A percentile compares a stretch with the other conserved stretches of the same genome.
These are phyloP conservation scores for Lepidurus couesii DNA, from an alignment of 1,140 invertebrate genomes.

Conservation along the genomic window DNA sequence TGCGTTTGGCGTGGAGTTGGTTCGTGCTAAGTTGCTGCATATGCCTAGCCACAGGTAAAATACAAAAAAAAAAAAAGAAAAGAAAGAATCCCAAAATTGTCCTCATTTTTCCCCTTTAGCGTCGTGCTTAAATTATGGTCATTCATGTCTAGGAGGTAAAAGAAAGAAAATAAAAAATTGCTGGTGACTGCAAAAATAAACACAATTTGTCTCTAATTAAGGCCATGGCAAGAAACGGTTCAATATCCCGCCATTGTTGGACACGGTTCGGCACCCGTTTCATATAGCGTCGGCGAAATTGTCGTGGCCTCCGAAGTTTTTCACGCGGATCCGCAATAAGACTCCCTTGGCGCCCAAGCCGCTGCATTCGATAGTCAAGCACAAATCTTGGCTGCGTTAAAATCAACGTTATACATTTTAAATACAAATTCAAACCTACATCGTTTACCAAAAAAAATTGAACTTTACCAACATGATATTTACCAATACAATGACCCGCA, in stretches of 20 bases:
- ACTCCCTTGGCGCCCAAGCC: not conserved
- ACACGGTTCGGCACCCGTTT: not conserved
- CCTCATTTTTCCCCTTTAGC: not conserved
- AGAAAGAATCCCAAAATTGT: not conserved
- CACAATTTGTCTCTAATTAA: not conserved
- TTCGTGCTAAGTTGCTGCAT: slow-evolving; percentile 3
- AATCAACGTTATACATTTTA: not conserved
- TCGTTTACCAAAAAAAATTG: not conserved
- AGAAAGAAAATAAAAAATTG: not conserved
- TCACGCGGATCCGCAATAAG: slow-evolving; percentile 9
- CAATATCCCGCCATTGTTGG: not conserved
- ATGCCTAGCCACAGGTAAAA: slow-evolving; percentile 5
- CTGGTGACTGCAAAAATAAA: not conserved
- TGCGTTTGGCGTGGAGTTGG: slow-evolving; percentile 3
- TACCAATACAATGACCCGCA: not conserved
- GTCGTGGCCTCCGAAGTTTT: not conserved
- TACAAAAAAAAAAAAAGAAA: not conserved
- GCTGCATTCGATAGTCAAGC: not conserved
- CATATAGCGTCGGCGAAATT: not conserved
- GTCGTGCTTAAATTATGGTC: slow-evolving; percentile 1
- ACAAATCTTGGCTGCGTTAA: not conserved
- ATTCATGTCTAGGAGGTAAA: slow-evolving; percentile 3
- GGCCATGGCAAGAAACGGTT: slow-evolving; percentile 9
- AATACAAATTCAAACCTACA: too few species aligned
- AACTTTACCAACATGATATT: not conserved